Percentiles rank a stretch among this genome's conserved stretches.
phyloP scores from a whole-genome alignment of 2,113 vertebrate species.

The Triplophysa tibetana region DNA sequence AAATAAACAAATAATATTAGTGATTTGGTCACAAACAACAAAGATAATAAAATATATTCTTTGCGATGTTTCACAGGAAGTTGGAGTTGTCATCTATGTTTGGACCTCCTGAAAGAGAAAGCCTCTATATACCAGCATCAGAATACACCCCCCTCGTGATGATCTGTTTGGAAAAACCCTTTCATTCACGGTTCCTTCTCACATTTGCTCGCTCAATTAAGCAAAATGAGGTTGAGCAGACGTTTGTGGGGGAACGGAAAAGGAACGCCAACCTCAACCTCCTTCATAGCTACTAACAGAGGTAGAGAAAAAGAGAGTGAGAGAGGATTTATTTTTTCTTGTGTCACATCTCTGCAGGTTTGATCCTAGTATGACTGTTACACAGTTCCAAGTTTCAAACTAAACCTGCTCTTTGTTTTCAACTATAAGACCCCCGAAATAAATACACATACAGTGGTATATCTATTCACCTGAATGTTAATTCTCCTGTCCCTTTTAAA shows the following conservation, averaged over 20 bases:
- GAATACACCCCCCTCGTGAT: constrained; percentile 82
- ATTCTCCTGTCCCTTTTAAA: not conserved
- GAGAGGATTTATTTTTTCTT: not conserved
- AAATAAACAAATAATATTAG: too few relatives aligned
- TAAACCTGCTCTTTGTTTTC: constrained; percentile 59
- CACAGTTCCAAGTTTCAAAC: constrained; percentile 66
- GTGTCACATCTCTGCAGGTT: constrained; percentile 44
- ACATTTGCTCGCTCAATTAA: not conserved
- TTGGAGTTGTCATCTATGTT: constrained; percentile 94
- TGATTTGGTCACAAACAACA: not conserved
- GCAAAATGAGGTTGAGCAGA: constrained; percentile 38
- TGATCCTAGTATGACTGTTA: constrained; percentile 71
- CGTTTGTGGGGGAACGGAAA: constrained; percentile 50
- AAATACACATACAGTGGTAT: constrained; percentile 23
- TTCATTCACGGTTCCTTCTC: not conserved
- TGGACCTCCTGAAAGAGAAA: constrained; percentile 94
- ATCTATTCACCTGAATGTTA: constrained; percentile 32
- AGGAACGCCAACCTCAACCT: constrained; percentile 52
- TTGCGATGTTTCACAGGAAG: constrained; percentile 75
- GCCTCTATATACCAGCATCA: constrained; percentile 95
- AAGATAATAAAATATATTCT: not conserved
- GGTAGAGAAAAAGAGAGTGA: constrained; percentile 9
- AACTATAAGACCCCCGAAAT: constrained; percentile 52
- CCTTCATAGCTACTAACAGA: constrained; percentile 11
- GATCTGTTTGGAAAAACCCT: constrained; percentile 36